Percentiles rank a stretch among this genome's conserved stretches.
Evolutionary conservation across 2,113 vertebrate genomes (phyloP).

Genomic region (Haliaeetus leucogaster): DNA sequence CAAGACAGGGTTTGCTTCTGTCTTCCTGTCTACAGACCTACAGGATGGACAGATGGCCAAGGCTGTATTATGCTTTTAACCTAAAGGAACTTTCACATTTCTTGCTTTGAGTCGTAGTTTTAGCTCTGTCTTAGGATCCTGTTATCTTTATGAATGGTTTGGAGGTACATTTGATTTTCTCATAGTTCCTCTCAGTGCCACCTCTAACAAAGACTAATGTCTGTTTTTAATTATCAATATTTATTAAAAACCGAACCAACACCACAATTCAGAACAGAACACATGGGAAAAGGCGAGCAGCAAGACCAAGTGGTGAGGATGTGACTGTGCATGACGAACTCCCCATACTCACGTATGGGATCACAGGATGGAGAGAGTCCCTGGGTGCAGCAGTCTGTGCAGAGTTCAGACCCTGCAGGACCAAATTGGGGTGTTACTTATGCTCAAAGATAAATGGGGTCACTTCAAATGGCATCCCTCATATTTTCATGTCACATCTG

Average conservation of each 20-base stretch:
- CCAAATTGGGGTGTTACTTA: not conserved
- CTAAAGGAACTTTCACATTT: not conserved
- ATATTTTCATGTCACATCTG: not conserved
- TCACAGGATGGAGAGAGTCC: not conserved
- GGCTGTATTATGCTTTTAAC: not conserved
- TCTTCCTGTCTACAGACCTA: not conserved
- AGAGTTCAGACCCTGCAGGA: not conserved
- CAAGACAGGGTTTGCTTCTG: not conserved
- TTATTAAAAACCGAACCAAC: not conserved
- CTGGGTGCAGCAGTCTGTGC: not conserved
- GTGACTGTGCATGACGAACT: not conserved
- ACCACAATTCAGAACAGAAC: not conserved
- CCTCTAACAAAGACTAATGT: not conserved
- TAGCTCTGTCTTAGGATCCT: not conserved
- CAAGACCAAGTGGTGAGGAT: not conserved
- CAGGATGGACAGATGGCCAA: not conserved
- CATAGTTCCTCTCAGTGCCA: not conserved
- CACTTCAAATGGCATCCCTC: not conserved
- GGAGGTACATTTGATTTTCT: not conserved
- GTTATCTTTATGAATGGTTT: not conserved
- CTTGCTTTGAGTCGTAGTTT: not conserved
- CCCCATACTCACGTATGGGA: fast-evolving
- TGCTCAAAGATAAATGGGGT: fast-evolving
- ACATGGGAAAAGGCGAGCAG: fast-evolving
- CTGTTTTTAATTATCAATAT: not conserved